phyloP scores from a whole-genome alignment of 1,140 invertebrate species.

The Camponotus vicinus region DNA sequence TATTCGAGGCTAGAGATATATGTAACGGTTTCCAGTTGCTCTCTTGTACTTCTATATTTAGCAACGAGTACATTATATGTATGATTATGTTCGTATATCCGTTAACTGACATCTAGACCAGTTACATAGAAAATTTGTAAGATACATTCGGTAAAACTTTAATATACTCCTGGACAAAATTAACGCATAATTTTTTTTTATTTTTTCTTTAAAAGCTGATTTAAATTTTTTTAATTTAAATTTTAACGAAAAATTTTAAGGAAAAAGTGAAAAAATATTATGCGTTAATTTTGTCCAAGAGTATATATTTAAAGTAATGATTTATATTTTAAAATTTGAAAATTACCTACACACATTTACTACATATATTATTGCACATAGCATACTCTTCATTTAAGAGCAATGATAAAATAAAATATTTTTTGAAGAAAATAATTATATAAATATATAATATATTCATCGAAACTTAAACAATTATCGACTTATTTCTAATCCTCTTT shows the following conservation, averaged over 20 bases:
- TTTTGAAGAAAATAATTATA: background rate
- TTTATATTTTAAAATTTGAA: constrained; percentile 16
- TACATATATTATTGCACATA: background rate
- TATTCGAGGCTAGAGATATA: constrained; percentile 34
- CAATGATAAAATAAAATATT: background rate
- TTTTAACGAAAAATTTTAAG: no score
- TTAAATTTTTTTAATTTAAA: no score
- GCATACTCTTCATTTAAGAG: background rate
- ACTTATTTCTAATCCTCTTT: background rate
- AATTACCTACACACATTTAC: background rate
- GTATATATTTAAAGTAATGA: background rate
- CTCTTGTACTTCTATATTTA: constrained; percentile 46
- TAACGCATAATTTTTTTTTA: no score
- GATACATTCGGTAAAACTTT: background rate
- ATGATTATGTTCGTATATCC: constrained; percentile 39
- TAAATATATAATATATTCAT: background rate
- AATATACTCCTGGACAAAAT: no score
- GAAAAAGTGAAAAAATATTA: no score
- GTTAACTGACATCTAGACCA: constrained; percentile 10
- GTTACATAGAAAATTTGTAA: constrained; percentile 60
- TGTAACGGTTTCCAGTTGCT: constrained; percentile 62
- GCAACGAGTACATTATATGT: constrained; percentile 23
- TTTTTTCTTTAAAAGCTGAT: no score
- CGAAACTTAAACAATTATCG: background rate
- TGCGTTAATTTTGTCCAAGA: no score